Evolutionary conservation across 2,113 vertebrate genomes (phyloP).

Genomic region (Emberiza fucata): DNA sequence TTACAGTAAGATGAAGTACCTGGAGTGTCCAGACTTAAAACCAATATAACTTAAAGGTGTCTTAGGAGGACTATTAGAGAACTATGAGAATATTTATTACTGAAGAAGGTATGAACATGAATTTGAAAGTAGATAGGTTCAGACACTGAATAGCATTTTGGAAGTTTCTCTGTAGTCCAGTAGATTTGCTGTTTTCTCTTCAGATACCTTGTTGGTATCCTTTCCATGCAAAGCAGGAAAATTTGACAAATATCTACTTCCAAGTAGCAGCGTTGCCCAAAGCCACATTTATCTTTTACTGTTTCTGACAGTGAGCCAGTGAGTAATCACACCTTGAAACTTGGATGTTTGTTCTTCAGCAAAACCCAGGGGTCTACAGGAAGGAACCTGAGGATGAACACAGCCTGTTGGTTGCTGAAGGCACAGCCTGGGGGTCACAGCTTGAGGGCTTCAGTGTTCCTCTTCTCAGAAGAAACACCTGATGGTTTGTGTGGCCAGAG

Average conservation of each 20-base stretch:
- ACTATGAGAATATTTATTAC: background rate
- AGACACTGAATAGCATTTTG: background rate
- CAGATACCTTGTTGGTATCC: background rate
- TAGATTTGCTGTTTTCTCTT: background rate
- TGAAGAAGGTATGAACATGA: background rate
- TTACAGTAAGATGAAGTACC: background rate
- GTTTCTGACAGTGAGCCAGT: background rate
- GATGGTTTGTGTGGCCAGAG: background rate
- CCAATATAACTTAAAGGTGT: background rate
- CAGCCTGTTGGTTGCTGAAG: background rate
- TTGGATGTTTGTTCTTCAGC: background rate
- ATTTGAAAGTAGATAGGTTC: background rate
- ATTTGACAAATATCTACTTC: background rate
- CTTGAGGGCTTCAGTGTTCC: background rate
- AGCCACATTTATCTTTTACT: background rate
- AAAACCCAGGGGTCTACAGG: background rate
- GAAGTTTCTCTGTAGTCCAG: background rate
- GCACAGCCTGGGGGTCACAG: background rate
- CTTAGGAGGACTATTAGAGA: background rate
- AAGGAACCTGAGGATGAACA: background rate
- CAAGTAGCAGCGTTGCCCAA: background rate
- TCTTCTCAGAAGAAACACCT: background rate
- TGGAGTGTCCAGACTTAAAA: background rate
- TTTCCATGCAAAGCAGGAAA: background rate
- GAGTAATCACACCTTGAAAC: background rate